Evolutionary conservation across 2,888 invertebrate genomes (phyloP), one percentile per base, ranked within the genome.

Genomic region (Eupithecia insigniata): DNA sequence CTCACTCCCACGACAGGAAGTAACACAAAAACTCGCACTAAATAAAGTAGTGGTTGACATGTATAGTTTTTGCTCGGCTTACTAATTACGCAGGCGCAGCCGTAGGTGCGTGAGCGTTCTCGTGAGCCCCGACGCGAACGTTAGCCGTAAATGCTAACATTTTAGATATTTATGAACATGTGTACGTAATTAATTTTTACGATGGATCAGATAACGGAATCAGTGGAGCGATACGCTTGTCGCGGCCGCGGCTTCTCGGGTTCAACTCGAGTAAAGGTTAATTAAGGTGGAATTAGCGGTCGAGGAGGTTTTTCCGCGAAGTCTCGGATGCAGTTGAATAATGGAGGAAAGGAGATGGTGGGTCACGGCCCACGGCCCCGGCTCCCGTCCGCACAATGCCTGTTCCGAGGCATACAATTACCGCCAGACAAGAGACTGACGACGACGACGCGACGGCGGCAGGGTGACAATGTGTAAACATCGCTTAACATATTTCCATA

Each of bases 131-230:
- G 83, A 83, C 80, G 83, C 87, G 87, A 86, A 89, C 89, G 90
- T 88, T 89, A 86, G 83, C 88, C 84, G 90, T 90, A 90, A 92
- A 91, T 88, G 91, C 89, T 89, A 90, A 87, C 90, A 90, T 90
- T 89, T 92, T 89, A 91, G 92, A 93, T 92, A 91, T 92, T 92
- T 92, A 92, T 90, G 91, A 92, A 93, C 93, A 93, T 92, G 90
- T 93, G 93, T 93, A 92, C 86, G 91, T 92, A 93, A 93, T 93
- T 93, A 93, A 92, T 93, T 92, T 93, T 93, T 92, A 93, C 91
- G 91, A 90, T 87, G 90, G 89, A 92, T 93, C 93, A 88, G 93
- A 93, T 93, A 92, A 89, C 89, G 85, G 86, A 84, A 85, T 85
- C 89, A 88, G 84, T 89, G 87, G 89, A 90, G 88, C 89, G 92